phyloP scores from a whole-genome alignment of 2,888 invertebrate species.

The Koerneria pararmatus region DNA sequence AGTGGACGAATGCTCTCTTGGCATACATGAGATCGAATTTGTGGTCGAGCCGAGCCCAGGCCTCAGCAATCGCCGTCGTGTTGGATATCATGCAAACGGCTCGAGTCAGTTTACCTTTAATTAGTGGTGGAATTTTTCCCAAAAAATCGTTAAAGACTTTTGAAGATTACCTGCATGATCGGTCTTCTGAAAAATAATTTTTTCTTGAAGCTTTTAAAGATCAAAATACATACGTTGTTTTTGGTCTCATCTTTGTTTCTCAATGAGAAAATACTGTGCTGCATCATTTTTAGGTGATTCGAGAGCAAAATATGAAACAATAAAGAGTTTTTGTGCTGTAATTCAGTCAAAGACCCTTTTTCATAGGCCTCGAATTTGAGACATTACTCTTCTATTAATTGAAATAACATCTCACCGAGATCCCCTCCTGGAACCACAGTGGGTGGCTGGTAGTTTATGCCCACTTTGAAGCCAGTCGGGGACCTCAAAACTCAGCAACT shows the following conservation, averaged over 20 bases:
- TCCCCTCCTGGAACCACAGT: slow-evolving; percentile 87
- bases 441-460: slow-evolving; percentile 65
- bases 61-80: slow-evolving; percentile 80
- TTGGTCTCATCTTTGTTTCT: neutral
- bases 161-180: no score
- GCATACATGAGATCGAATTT: slow-evolving; percentile 65
- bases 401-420: slow-evolving; percentile 67
- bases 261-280: no score
- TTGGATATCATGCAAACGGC: slow-evolving; percentile 82
- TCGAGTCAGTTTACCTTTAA: slow-evolving; percentile 60
- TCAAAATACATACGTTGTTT: neutral
- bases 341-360: no score
- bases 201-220: slow-evolving; percentile 4
- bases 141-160: no score
- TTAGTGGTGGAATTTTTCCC: no score
- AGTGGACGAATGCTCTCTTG: slow-evolving; percentile 41
- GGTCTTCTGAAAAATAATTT: slow-evolving; percentile 22
- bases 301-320: no score
- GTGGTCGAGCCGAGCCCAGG: slow-evolving; percentile 75
- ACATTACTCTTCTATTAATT: no score
- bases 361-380: no score
- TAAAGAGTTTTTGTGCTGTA: no score
- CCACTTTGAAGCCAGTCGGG: slow-evolving; percentile 73
- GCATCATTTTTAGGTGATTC: no score
- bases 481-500: slow-evolving; percentile 66